phyloP scores from a whole-genome alignment of 2,113 vertebrate species.

The Peromyscus maniculatus region DNA sequence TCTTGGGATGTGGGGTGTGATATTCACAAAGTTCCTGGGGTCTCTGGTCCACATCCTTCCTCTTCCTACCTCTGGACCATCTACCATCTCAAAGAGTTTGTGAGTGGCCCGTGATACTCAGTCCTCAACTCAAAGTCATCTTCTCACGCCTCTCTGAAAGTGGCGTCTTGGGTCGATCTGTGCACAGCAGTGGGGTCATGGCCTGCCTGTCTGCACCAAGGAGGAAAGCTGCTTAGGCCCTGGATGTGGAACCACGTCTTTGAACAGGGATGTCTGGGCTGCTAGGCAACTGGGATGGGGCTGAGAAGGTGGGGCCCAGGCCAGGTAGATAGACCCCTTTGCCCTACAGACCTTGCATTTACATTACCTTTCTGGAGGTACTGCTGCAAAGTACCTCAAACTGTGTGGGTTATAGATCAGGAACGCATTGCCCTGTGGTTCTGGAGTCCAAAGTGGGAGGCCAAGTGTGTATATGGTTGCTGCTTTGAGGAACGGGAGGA shows the following conservation, averaged over 20 bases:
- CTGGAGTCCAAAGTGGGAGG: background rate
- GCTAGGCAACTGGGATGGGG: no score
- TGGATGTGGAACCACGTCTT: background rate
- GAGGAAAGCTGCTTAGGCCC: background rate
- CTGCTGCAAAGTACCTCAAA: background rate
- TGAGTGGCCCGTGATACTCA: background rate
- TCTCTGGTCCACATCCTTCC: background rate
- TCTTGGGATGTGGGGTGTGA: accelerated
- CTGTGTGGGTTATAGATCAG: background rate
- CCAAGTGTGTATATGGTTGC: no score
- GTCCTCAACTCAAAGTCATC: background rate
- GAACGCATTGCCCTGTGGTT: background rate
- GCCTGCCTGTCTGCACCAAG: background rate
- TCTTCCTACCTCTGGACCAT: background rate
- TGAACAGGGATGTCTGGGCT: background rate
- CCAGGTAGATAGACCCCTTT: no score
- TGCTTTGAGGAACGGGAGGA: background rate
- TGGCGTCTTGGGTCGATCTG: background rate
- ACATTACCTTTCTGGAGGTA: background rate
- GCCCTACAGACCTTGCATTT: background rate
- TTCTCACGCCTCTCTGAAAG: accelerated
- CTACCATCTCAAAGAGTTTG: accelerated
- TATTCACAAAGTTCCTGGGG: background rate
- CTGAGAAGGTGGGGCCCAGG: background rate
- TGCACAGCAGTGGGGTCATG: background rate